Base-by-base conservation (phyloP, 2,888 invertebrate genomes). In the Melanostoma scalare region DNA sequence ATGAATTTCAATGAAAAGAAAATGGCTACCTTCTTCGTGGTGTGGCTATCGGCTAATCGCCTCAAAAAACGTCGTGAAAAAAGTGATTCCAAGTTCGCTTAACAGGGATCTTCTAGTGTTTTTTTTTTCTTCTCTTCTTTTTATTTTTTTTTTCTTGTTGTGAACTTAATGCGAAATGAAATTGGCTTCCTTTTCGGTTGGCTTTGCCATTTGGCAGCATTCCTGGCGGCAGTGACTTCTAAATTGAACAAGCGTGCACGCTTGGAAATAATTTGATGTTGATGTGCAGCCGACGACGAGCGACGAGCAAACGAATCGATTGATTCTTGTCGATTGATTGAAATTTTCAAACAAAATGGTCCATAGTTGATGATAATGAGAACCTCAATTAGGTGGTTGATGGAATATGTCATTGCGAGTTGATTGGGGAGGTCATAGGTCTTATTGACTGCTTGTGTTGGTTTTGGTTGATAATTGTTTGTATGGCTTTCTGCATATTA, bases 161-260 rank as follows among this genome's bases (percentile, higher is more conserved):
- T 38, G 52, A 76, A 67, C 77, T 77, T 81, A 77, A 81, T 77
- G 67, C 38, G 50, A 80, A 76, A 76, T 80, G 65, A 77, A 81
- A 81, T 81, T 81, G 77, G 76, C 72, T 81, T 76, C 72, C 67
- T 81, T 63, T 36, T 72, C 44, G 53, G 80, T 78, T 67, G 53
- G 50, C 10, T 48, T 33, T 56, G 20, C 46, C 42, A 2, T 31
- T 44, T 53, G 33, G 8, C 20, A 36, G 46, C 36, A 38, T n/a
- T 56, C 46, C 33, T 44, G 58, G 67, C 35, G 69, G 48, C 35
- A 58, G 46, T 44, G 55, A 42, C 20, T 58, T 38, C 30, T 36
- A 35, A 46, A 61, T 42, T 79, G 48, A 68, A 68, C 74, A 44
- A 56, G 50, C 48, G 68, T 68, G 53, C 61, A 74, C 33, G 63